A percentile compares a stretch with the other conserved stretches of the same genome.
Evolutionary conservation across 2,888 invertebrate species (phyloP).

Genomic region (Pachydiplax longipennis): DNA sequence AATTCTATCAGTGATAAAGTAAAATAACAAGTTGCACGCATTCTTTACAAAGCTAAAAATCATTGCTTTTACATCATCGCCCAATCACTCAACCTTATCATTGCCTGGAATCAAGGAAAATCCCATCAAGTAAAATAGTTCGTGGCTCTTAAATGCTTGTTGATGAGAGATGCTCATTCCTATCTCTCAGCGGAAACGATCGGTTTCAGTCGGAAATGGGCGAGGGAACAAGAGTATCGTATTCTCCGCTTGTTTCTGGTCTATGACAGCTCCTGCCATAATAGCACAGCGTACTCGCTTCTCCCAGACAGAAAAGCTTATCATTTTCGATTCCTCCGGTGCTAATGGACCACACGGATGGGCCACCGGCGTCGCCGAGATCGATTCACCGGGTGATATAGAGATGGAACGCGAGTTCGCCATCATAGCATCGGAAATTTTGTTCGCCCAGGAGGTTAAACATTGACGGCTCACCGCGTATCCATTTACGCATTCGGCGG

Average conservation of each 20-base stretch:
- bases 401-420: background rate
- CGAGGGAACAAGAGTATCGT: background rate
- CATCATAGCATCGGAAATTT: background rate
- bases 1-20: no score
- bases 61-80: no score
- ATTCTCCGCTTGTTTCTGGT: background rate
- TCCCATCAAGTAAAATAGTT: no score
- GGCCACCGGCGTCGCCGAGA: background rate
- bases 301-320: background rate
- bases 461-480: background rate
- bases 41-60: no score
- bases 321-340: background rate
- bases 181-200: no score
- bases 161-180: no score
- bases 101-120: no score
- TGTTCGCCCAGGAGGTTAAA: background rate
- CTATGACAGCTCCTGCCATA: background rate
- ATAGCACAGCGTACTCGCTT: background rate
- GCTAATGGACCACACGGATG: constrained; percentile 23
- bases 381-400: constrained; percentile 8
- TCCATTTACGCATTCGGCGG: background rate
- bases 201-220: background rate
- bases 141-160: no score
- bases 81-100: no score
- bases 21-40: no score